These are phyloP conservation scores for Drosophila dives DNA, from an alignment of 2,888 invertebrate genomes.

Conservation along the genomic window DNA sequence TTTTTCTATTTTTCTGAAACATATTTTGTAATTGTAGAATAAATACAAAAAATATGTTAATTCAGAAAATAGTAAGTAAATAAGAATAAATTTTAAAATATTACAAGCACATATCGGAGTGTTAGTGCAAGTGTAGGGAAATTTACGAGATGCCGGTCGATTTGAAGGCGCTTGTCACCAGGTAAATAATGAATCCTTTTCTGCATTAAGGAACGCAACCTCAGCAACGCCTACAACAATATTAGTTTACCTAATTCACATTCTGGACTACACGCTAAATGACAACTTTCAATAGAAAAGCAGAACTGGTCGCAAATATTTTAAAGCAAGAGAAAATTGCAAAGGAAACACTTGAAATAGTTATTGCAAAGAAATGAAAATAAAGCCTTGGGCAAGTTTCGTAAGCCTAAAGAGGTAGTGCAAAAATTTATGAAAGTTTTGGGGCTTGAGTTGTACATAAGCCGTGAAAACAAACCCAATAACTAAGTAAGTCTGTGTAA, in stretches of 20 bases:
- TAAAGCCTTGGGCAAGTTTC: conserved; percentile 38
- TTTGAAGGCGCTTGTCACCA: conserved; percentile 22
- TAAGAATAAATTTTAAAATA: background rate
- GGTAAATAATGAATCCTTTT: conserved; percentile 17
- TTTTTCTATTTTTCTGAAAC: too few relatives aligned
- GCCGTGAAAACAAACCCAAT: conserved; percentile 73
- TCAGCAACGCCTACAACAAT: conserved; percentile 42
- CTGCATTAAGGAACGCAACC: conserved; percentile 22
- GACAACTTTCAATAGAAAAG: conserved; percentile 49
- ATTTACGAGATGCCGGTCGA: conserved; percentile 13
- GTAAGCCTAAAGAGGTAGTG: conserved; percentile 33
- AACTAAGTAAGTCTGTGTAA: conserved; percentile 12
- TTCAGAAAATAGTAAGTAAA: background rate
- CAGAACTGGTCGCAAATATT: conserved; percentile 38
- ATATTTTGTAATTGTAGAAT: too few relatives aligned
- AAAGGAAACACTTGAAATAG: conserved; percentile 61
- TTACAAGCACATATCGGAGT: background rate
- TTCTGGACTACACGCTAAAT: conserved; percentile 27
- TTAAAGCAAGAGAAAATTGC: conserved; percentile 21
- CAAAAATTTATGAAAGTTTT: conserved; percentile 63
- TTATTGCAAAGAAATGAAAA: conserved; percentile 49
- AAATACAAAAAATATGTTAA: background rate
- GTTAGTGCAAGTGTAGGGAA: background rate
- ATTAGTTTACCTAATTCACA: conserved; percentile 42
- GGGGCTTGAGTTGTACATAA: conserved; percentile 69